These are phyloP conservation scores for Gnatocerus cornutus DNA, from an alignment of 2,888 invertebrate species.

Conservation along the genomic window DNA sequence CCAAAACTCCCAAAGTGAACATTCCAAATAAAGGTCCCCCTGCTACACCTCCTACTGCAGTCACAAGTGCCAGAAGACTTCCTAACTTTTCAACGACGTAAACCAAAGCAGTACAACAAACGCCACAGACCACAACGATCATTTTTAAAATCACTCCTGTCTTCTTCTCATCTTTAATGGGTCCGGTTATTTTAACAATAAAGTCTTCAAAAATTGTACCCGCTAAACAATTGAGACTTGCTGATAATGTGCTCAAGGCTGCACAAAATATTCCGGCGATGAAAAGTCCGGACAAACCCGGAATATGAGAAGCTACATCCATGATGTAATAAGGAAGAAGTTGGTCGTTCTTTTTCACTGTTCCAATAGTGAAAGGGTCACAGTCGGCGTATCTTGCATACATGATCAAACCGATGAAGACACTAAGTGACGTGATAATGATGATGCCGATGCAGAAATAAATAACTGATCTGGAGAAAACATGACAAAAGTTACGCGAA, in stretches of 20 bases:
- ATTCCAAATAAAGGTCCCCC: conserved; percentile 77
- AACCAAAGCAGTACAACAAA: conserved; percentile 83
- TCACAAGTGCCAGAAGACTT: conserved; percentile 74
- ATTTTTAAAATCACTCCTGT: conserved; percentile 77
- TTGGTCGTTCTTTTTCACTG: conserved; percentile 17
- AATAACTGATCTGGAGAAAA: conserved; percentile 13
- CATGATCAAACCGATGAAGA: conserved; percentile 16
- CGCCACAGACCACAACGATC: conserved; percentile 72
- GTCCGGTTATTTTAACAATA: conserved; percentile 73
- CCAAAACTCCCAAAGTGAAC: conserved; percentile 79
- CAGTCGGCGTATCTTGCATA: conserved; percentile 17
- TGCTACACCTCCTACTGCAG: conserved; percentile 67
- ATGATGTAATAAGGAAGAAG: conserved; percentile 21
- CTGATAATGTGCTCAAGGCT: conserved; percentile 75
- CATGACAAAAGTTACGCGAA: too few relatives aligned
- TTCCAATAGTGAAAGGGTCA: conserved; percentile 24
- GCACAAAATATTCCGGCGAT: conserved; percentile 73
- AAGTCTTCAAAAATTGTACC: conserved; percentile 79
- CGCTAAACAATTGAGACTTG: conserved; percentile 75
- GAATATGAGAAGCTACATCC: conserved; percentile 55
- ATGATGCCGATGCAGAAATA: conserved; percentile 13
- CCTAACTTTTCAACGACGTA: conserved; percentile 72
- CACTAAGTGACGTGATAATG: background rate
- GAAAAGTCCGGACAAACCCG: conserved; percentile 72
- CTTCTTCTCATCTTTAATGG: conserved; percentile 71